phyloP scores from a whole-genome alignment of 2,888 invertebrate genomes.

The Cantharis rustica region DNA sequence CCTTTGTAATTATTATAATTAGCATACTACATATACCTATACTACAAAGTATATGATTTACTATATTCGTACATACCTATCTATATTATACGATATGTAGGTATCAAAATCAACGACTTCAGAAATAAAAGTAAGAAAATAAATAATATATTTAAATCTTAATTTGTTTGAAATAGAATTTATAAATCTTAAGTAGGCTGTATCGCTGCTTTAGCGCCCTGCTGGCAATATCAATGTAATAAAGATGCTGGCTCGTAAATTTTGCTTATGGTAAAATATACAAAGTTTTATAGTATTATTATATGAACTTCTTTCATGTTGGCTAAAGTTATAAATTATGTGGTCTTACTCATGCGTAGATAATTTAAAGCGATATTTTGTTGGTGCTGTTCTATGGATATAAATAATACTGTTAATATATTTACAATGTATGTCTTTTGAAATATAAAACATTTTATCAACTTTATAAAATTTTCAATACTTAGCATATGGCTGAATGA shows the following conservation, averaged over 20 bases:
- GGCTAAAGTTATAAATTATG: constrained; percentile 35
- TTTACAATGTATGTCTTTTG: background rate
- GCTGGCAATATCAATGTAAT: constrained; percentile 38
- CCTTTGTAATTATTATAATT: background rate
- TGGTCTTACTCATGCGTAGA: constrained; percentile 11
- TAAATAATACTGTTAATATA: background rate
- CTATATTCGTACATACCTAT: background rate
- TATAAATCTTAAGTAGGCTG: constrained; percentile 28
- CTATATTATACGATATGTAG: background rate
- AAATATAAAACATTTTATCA: background rate
- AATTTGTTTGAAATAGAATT: constrained; percentile 29
- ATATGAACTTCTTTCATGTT: constrained; percentile 42
- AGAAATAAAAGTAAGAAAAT: constrained; percentile 9
- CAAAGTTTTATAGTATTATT: constrained; percentile 46
- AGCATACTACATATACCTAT: background rate
- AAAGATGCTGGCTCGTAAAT: constrained; percentile 42
- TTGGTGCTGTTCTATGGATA: background rate
- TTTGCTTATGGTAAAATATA: constrained; percentile 43
- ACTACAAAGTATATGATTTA: background rate
- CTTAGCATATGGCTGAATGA: background rate
- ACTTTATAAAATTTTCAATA: background rate
- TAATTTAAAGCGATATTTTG: constrained; percentile 5
- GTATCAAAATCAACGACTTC: background rate
- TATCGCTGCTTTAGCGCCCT: constrained; percentile 29
- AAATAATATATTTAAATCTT: constrained; percentile 36